Base-by-base conservation (phyloP, 2,888 invertebrate genomes). In the Agriopis marginaria region DNA sequence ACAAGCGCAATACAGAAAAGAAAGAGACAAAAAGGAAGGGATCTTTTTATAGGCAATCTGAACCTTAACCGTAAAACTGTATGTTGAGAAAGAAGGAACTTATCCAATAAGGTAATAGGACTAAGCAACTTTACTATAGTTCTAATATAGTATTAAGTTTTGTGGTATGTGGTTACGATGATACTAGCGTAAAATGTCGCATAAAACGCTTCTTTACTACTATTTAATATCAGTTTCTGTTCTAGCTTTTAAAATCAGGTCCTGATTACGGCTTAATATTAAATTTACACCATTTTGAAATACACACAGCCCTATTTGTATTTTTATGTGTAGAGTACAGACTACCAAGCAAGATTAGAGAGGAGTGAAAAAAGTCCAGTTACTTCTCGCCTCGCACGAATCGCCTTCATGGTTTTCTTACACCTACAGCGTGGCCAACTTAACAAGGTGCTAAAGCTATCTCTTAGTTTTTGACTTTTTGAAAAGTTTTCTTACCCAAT, bases 21-120 rank as follows among this genome's bases (percentile, higher is more conserved):
- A 69, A 65, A 65, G 69, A 62, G 69, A 69, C 65, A 68, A 59
- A 68, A 59, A 63, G 45, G 47, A 56, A 54, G 40, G 54, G 60
- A 45, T 14, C 40, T 68, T 68, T 63, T 50, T 61, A 66, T 58
- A 63, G 51, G 58, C 60, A 64, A 63, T 63, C 39, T 63, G 54
- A 64, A 60, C 59, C 63, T 64, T 56, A 45, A 12, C 12, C 50
- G 32, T 58, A 54, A 53, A 54, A 56, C 40, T 42, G 39, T 54
- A 32, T 32, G 40, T 55, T 3, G 51, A 62, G 39, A 42, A 66
- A 60, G 39, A 40, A 50, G 11, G 49, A 58, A 58, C n/a, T 32
- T 62, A 39, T n/a, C n/a, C 10, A 11, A 50, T 40, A 60, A 61
- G 55, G 55, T 42, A 49, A 54, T 59, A n/a, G 49, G 58, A 58